Evolutionary conservation across 2,888 invertebrate species (phyloP), one percentile per base, ranked within the genome.

Genomic region (Drosophila robusta): DNA sequence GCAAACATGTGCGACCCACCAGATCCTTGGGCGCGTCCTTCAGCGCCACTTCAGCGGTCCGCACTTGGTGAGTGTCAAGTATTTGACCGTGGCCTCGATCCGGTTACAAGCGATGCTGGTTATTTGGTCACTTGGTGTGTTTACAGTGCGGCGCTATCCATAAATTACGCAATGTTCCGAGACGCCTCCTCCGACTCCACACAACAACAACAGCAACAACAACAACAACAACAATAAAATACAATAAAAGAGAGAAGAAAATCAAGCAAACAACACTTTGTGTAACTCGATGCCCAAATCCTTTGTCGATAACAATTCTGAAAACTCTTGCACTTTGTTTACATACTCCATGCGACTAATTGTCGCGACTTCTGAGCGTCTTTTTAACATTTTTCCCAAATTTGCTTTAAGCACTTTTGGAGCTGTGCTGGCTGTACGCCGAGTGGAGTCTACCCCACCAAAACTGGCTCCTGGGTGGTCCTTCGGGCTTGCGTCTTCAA

Each of bases 1-100:
- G 80, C 89, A 92, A 91, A 91, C 92, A 91, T 87, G 91, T 92
- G 91, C 92, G 84, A 82, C 91, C 92, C 91, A 91, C 90, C 89
- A 90, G 87, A 55, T 65, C 41, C 46, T 50, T 54, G 76, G 78
- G 47, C 56, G 49, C 66, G 77, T 86, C 88, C 89, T 83, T 83
- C 85, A 87, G 90, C 89, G 89, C 89, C 90, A 87, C 87, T 87
- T 77, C 63, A 50, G 52, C 47, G 32, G 6, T 14, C 42, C 7
- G 2, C 14, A 9, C n/a, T 39, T 14, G 24, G 16, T 36, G 51
- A 69, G 82, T 84, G 87, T 82, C 81, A 83, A 80, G 84, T 80
- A 65, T 68, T 57, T 79, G 65, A 58, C 64, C 63, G 50, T 16
- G 36, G 32, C 55, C 65, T 71, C 72, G 87, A 70, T 81, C 80